Conservation (phyloP, 2,797 vertebrate genomes). For the Microcaecilia unicolor region DNA sequence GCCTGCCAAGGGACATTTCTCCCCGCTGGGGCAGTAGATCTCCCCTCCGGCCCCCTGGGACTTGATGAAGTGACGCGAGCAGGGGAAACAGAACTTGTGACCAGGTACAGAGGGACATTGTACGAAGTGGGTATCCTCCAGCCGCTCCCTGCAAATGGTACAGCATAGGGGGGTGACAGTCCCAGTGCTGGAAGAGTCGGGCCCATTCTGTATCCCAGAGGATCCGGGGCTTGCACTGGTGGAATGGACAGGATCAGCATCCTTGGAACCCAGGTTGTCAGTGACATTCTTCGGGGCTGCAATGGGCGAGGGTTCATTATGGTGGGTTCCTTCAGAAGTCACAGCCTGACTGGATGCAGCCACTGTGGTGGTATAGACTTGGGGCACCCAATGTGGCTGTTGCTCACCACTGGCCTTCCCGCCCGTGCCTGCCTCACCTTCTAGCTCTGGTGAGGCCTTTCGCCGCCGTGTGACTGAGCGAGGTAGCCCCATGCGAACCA, state of each 20-base stretch:
- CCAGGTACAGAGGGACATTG: conserved; percentile 79
- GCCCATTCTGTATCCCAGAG: conserved; percentile 11
- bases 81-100: conserved; percentile 89
- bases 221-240: conserved; percentile 17
- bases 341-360: conserved; percentile 31
- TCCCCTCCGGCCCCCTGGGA: conserved; percentile 71
- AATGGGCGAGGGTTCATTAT: conserved; percentile 65
- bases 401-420: conserved; percentile 56
- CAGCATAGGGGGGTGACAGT: conserved; percentile 66
- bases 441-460: conserved; percentile 36
- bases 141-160: conserved; percentile 74
- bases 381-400: conserved; percentile 64
- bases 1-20: conserved; percentile 77
- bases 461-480: conserved; percentile 49
- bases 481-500: conserved; percentile 28
- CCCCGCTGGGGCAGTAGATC: conserved; percentile 84
- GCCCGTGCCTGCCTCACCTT: conserved; percentile 35
- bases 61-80: conserved; percentile 78
- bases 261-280: conserved; percentile 70
- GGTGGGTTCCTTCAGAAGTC: conserved; percentile 40
- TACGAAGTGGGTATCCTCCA: conserved; percentile 86
- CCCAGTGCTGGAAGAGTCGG: conserved; percentile 20
- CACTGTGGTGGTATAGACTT: conserved; percentile 40
- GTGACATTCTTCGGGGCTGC: conserved; percentile 78
- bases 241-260: conserved; percentile 40